Conservation (phyloP, 2,888 invertebrate species). For the Venustoraphidia nigricollis region DNA sequence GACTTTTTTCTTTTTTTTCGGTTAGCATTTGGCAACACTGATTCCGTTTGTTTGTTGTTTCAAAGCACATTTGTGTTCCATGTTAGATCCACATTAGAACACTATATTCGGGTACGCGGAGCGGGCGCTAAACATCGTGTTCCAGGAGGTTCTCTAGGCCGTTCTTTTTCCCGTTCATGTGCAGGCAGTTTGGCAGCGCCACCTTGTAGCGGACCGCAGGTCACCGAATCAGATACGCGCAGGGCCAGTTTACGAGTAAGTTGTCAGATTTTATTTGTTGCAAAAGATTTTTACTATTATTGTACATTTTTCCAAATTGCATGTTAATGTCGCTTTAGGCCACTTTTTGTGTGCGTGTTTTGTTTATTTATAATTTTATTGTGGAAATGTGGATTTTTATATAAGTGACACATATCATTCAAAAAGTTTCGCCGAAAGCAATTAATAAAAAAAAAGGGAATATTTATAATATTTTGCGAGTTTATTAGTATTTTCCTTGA, state of each 20-base stretch:
- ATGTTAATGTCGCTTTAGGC: too few relatives aligned
- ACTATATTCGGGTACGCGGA: conserved; percentile 39
- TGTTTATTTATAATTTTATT: too few relatives aligned
- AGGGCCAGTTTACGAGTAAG: conserved; percentile 43
- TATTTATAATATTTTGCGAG: too few relatives aligned
- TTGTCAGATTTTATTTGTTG: conserved; percentile 9
- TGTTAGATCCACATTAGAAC: conserved; percentile 32
- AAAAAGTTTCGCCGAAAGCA: not conserved
- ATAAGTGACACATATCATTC: not conserved
- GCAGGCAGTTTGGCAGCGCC: conserved; percentile 33
- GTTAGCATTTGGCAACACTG: too few relatives aligned
- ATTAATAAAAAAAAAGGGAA: not conserved
- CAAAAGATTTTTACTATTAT: not conserved
- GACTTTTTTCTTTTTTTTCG: too few relatives aligned
- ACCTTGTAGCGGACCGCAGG: conserved; percentile 17
- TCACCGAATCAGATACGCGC: conserved; percentile 29
- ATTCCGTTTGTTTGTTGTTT: conserved; percentile 2
- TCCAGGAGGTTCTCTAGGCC: conserved; percentile 46
- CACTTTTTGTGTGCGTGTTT: too few relatives aligned
- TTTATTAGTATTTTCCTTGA: too few relatives aligned
- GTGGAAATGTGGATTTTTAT: not conserved
- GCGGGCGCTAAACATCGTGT: conserved; percentile 46
- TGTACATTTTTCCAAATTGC: too few relatives aligned
- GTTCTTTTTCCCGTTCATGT: conserved; percentile 47
- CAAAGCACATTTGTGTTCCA: conserved; percentile 21